Conservation (phyloP, 2,797 vertebrate genomes). For the Tragopan temminckii region DNA sequence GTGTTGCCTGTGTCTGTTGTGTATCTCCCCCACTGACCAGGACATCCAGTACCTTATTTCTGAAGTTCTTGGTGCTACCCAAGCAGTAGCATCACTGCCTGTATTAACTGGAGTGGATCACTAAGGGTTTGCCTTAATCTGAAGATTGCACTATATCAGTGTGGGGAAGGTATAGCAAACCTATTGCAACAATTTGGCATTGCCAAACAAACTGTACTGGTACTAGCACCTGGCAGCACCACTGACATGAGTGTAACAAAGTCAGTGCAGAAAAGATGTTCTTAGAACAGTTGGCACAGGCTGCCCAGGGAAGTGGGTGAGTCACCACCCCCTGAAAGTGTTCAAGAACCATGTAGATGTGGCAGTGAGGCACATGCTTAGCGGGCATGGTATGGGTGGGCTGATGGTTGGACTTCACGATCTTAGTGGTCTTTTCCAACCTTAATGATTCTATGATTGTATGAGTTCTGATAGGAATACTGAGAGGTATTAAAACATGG, state of each 20-base stretch:
- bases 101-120: background rate
- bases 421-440: too few species aligned
- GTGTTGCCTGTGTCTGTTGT: background rate
- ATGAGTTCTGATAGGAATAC: background rate
- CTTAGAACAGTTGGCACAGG: background rate
- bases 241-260: background rate
- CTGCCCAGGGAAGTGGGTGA: too few species aligned
- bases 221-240: background rate
- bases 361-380: too few species aligned
- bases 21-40: background rate
- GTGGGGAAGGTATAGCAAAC: background rate
- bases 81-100: background rate
- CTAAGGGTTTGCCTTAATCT: background rate
- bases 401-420: too few species aligned
- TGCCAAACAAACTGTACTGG: background rate
- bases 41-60: background rate
- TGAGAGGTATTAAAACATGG: background rate
- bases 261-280: background rate
- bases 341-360: too few species aligned
- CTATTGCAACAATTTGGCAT: fast-evolving
- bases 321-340: too few species aligned
- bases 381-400: too few species aligned
- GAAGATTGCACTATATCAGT: background rate
- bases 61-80: background rate
- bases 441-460: too few species aligned